phyloP scores from a whole-genome alignment of 2,113 vertebrate genomes.

The Gasterosteus nipponicus region DNA sequence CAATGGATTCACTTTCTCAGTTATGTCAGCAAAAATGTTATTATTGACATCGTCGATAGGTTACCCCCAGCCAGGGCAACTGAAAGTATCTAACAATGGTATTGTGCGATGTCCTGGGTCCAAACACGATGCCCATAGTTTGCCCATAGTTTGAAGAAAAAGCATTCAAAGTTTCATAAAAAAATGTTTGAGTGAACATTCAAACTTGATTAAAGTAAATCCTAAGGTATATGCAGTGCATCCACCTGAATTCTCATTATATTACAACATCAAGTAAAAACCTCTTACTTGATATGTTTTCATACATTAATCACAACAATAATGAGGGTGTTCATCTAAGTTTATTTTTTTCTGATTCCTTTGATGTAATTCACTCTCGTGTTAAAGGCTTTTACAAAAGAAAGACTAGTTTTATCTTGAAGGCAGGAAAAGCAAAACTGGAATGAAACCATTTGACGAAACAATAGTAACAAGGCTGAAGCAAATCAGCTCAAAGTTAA shows the following conservation, averaged over 20 bases:
- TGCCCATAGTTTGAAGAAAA: too few species aligned
- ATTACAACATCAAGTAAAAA: neutral
- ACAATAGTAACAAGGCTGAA: conserved; percentile 16
- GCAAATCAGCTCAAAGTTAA: conserved; percentile 42
- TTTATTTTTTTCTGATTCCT: conserved; percentile 66
- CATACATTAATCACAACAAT: conserved; percentile 3
- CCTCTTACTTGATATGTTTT: neutral
- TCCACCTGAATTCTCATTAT: conserved; percentile 36
- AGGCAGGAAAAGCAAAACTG: conserved; percentile 44
- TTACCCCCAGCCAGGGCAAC: too few species aligned
- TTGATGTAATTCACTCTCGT: conserved; percentile 9
- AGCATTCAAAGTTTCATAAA: too few species aligned
- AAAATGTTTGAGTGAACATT: too few species aligned
- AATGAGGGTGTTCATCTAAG: conserved; percentile 44
- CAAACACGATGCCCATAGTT: too few species aligned
- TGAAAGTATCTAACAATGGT: too few species aligned
- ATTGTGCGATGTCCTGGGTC: too few species aligned
- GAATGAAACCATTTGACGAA: conserved; percentile 40
- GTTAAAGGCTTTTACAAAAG: conserved; percentile 51
- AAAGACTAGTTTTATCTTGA: conserved; percentile 62
- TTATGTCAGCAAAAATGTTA: neutral
- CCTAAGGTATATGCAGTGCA: conserved; percentile 22
- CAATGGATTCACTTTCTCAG: neutral
- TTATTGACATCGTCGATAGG: too few species aligned
- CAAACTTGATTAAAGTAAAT: too few species aligned